Evolutionary conservation across 2,888 invertebrate genomes (phyloP).

Genomic region (Hartigia nigra): DNA sequence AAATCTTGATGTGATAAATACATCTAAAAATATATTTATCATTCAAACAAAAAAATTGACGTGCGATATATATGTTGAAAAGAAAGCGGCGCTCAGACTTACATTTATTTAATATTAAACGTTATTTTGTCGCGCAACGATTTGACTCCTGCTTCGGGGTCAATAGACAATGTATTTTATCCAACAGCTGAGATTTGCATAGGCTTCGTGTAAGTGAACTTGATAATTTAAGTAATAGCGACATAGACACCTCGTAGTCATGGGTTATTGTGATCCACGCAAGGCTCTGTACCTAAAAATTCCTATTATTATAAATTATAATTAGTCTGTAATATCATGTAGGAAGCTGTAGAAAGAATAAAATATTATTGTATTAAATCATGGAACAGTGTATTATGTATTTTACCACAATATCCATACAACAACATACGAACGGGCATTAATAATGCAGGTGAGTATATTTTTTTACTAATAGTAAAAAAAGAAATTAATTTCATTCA

Average conservation of each 20-base stretch:
- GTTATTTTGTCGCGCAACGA: background rate
- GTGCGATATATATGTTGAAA: background rate
- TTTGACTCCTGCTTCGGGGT: background rate
- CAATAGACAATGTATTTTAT: background rate
- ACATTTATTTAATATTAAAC: background rate
- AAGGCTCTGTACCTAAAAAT: slow-evolving; percentile 51
- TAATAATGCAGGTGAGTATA: background rate
- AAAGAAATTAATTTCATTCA: background rate
- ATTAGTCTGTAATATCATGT: slow-evolving; percentile 44
- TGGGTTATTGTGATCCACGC: slow-evolving; percentile 34
- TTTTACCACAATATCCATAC: background rate
- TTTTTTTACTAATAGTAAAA: no score
- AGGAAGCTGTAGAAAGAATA: slow-evolving; percentile 52
- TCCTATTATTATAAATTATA: slow-evolving; percentile 51
- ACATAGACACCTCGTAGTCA: slow-evolving; percentile 29
- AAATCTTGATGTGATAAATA: slow-evolving; percentile 22
- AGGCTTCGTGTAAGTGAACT: slow-evolving; percentile 28
- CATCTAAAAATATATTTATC: background rate
- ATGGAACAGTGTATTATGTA: background rate
- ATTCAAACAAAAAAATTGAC: background rate
- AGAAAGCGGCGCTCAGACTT: background rate
- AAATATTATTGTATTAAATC: slow-evolving; percentile 55
- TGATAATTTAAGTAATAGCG: slow-evolving; percentile 26
- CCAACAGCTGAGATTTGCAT: slow-evolving; percentile 27
- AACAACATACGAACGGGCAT: background rate